A percentile compares a stretch with the other conserved stretches of the same genome.
Conservation (phyloP, 2,888 invertebrate species). For the Cinara cedri region DNA sequence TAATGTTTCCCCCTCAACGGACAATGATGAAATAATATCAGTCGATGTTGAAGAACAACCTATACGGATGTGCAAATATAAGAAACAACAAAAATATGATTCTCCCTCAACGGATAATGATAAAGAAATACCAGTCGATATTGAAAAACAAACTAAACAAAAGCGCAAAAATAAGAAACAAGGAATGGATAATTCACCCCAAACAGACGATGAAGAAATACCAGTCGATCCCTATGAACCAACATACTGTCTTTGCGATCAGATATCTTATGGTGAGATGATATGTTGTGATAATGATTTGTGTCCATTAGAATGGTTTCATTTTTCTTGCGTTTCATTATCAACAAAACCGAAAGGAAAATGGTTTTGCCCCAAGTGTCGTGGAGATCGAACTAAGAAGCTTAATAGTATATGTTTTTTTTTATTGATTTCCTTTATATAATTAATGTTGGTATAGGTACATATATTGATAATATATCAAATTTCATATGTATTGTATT, state of each 20-base stretch:
- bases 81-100: too few species aligned
- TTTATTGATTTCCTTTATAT: conserved; percentile 15
- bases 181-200: conserved; percentile 80
- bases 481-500: neutral
- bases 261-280: conserved; percentile 97
- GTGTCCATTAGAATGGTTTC: conserved; percentile 98
- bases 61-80: too few species aligned
- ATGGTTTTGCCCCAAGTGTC: conserved; percentile 97
- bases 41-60: too few species aligned
- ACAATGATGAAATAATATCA: too few species aligned
- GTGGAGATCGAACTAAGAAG: conserved; percentile 89
- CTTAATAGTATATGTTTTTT: conserved; percentile 39
- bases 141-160: conserved; percentile 65
- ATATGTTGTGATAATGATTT: conserved; percentile 97
- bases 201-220: conserved; percentile 78
- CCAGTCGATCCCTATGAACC: conserved; percentile 96
- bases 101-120: too few species aligned
- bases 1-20: too few species aligned
- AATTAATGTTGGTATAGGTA: neutral
- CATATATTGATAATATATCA: neutral
- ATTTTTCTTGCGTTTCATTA: conserved; percentile 93
- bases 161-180: conserved; percentile 63
- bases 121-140: too few species aligned
- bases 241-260: conserved; percentile 94
- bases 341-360: conserved; percentile 95